These are phyloP conservation scores for Sitophilus oryzae DNA, from an alignment of 1,140 invertebrate species.

Conservation along the genomic window DNA sequence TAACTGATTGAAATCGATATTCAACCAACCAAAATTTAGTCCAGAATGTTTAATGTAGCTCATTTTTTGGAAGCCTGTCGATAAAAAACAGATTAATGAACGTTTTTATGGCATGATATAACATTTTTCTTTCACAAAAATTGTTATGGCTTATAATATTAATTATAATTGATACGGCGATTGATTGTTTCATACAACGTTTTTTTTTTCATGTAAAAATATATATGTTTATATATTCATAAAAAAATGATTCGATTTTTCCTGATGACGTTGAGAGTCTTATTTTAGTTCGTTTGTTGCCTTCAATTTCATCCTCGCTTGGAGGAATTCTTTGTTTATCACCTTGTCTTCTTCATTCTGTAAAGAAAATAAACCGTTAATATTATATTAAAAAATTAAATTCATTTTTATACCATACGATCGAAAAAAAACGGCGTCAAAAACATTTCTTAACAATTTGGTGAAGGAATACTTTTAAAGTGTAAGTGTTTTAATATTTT, in stretches of 20 bases:
- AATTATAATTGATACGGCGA: background rate
- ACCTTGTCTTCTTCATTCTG: conserved; percentile 47
- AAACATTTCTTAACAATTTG: background rate
- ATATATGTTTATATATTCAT: background rate
- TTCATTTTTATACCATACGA: too few relatives aligned
- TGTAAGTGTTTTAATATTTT: too few relatives aligned
- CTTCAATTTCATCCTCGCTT: conserved; percentile 49
- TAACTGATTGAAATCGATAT: too few relatives aligned
- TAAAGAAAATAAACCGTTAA: conserved; percentile 25
- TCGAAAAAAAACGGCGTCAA: too few relatives aligned
- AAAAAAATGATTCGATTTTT: background rate
- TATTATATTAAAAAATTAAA: conserved; percentile 3
- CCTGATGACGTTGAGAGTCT: background rate
- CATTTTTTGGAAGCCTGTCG: too few relatives aligned
- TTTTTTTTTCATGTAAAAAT: background rate
- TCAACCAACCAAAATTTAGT: too few relatives aligned
- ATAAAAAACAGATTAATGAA: background rate
- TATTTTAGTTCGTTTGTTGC: conserved; percentile 39
- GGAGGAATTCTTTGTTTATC: conserved; percentile 50
- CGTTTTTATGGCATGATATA: too few relatives aligned
- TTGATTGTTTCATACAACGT: background rate
- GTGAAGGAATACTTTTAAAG: too few relatives aligned
- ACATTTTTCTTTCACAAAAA: background rate
- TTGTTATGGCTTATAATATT: background rate
- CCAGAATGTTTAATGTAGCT: too few relatives aligned